Base-by-base conservation (phyloP, 2,797 vertebrate genomes). In the Lophius americanus region DNA sequence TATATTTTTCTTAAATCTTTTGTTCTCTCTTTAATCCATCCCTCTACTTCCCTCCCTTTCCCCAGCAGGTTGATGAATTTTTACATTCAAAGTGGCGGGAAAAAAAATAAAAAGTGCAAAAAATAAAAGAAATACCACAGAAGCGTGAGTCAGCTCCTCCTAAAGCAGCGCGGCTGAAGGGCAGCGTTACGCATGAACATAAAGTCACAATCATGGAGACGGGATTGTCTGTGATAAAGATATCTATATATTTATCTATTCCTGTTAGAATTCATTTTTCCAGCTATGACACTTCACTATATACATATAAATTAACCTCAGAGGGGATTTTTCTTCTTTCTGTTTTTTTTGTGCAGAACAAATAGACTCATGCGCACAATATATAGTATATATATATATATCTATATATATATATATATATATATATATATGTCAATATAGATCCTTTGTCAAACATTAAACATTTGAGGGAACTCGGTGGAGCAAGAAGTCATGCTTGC, bases 161-260 rank as follows among this genome's bases (percentile, higher is more conserved):
- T 33, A 58, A 75, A 74, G 65, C 73, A 58, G 76, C 76, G 67
- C 56, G 57, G 55, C 44, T 48, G 7, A 42, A 60, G 38, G 77
- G 74, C 12, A 85, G 82, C 54, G 8, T 69, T 33, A 5, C 68
- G 82, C 65, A 60, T 80, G 81, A 88, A 89, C 82, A 83, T 88
- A 86, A 84, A 49, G 77, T 75, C 87, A 89, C 85, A 88, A 89
- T 91, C 86, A 84, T 84, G 58, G 69, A 87, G 79, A 91, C 83
- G 72, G 51, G 90, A 92, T 92, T 93, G 92, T 92, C 91, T 67
- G 76, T 83, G 86, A 90, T 91, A 91, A 89, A 91, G 78, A 87
- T 85, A 86, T 86, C 75, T 90, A 73, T 85, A 62, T 75, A 79
- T 55, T 9, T 55, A 42, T 82, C 37, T 81, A 72, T 84, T 84